Conservation (phyloP, 2,113 vertebrate species). For the Scomber colias region DNA sequence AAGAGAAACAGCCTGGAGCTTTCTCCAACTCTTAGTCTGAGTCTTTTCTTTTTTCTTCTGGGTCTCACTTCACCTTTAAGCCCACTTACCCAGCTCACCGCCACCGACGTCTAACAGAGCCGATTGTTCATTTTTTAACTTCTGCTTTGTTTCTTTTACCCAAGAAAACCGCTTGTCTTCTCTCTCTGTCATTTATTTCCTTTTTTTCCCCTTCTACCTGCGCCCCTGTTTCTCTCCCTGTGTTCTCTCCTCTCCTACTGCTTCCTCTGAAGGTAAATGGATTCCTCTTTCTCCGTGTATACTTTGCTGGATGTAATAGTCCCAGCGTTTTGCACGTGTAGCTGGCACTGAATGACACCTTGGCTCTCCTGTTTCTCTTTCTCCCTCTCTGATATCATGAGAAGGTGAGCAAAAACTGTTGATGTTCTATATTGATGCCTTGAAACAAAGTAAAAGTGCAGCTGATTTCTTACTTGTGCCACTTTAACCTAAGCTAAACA, state of each 20-base stretch:
- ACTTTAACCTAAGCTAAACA: conserved; percentile 2
- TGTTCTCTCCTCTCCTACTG: not conserved
- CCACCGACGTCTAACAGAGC: not conserved
- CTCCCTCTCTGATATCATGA: not conserved
- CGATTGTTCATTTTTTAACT: conserved; percentile 5
- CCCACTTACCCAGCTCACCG: not conserved
- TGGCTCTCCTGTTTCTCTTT: not conserved
- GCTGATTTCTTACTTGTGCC: conserved; percentile 1
- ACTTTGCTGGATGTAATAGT: conserved; percentile 4
- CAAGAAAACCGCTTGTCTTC: not conserved
- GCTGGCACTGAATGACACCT: not conserved
- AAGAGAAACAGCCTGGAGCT: conserved; percentile 55
- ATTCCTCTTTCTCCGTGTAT: not conserved
- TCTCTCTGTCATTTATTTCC: not conserved
- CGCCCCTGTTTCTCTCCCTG: not conserved
- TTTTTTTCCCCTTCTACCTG: not conserved
- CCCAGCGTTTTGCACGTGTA: not conserved
- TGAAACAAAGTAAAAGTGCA: not conserved
- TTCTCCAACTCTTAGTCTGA: conserved; percentile 25
- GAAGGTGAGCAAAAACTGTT: not conserved
- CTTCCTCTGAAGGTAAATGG: not conserved
- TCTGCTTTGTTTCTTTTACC: not conserved
- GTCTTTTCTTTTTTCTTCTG: conserved; percentile 13
- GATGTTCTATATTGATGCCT: not conserved
- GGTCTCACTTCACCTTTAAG: conserved; percentile 40